Conservation (phyloP, 2,888 invertebrate genomes). For the Chironomus tentans region DNA sequence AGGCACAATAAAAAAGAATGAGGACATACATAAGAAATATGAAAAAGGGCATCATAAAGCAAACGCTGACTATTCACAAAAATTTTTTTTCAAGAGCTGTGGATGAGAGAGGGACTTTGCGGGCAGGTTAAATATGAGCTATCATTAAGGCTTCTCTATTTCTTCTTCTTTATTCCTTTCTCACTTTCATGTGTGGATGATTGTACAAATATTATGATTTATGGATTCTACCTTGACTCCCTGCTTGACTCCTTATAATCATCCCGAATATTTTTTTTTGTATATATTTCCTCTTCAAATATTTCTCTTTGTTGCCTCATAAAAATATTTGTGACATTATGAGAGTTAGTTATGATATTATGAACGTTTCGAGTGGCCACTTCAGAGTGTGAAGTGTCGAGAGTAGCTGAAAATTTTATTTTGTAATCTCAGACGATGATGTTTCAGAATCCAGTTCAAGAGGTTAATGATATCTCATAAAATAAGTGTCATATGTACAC, state of each 20-base stretch:
- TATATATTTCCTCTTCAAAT: background rate
- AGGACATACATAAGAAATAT: background rate
- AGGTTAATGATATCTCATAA: slow-evolving; percentile 18
- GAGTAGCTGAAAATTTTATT: background rate
- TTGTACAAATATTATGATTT: slow-evolving; percentile 26
- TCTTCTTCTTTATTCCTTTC: background rate
- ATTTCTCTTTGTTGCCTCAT: background rate
- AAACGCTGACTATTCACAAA: background rate
- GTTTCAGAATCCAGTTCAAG: slow-evolving; percentile 12
- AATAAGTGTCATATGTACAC: background rate
- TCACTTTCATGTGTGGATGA: slow-evolving; percentile 1
- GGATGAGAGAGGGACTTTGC: background rate
- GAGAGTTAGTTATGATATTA: slow-evolving; percentile 11
- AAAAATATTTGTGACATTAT: slow-evolving; percentile 6
- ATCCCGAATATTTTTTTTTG: background rate
- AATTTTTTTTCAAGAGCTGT: no score
- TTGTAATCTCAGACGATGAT: background rate
- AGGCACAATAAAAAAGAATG: background rate
- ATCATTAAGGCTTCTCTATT: background rate
- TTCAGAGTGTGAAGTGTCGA: slow-evolving; percentile 6
- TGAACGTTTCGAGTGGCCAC: slow-evolving; percentile 18
- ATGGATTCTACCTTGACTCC: slow-evolving; percentile 18
- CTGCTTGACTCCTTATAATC: background rate
- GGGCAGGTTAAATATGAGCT: slow-evolving; percentile 14
- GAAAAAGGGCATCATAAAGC: background rate